Conservation (phyloP, 2,797 vertebrate species). For the Tangara arthus region DNA sequence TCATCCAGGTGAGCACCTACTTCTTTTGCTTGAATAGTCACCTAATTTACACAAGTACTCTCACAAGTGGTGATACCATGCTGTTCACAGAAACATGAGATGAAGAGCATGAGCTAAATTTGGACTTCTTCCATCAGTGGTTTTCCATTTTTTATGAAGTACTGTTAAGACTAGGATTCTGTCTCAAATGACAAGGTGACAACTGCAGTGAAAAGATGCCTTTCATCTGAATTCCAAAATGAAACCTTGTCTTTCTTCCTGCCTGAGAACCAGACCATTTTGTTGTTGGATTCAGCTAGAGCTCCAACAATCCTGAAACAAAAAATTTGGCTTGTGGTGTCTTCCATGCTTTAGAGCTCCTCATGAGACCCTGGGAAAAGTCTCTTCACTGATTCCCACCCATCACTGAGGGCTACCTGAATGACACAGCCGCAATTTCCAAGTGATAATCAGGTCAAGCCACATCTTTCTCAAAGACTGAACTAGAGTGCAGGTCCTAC, state of each 20-base stretch:
- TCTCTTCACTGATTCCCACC: not conserved
- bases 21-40: not conserved
- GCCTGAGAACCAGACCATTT: not conserved
- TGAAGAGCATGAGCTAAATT: not conserved
- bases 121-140: not conserved
- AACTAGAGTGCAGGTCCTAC: not conserved
- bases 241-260: not conserved
- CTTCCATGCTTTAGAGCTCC: not conserved
- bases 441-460: not conserved
- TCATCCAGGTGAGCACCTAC: not conserved
- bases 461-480: not conserved
- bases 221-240: not conserved
- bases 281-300: not conserved
- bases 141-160: not conserved
- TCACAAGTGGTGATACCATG: not conserved
- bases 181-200: not conserved
- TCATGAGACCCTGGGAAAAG: not conserved
- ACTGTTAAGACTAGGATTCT: not conserved
- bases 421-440: not conserved
- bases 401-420: not conserved
- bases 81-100: not conserved
- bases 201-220: not conserved
- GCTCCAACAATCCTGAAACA: not conserved
- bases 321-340: not conserved
- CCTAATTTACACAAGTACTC: not conserved